A percentile compares a stretch with the other conserved stretches of the same genome.
Evolutionary conservation across 2,113 vertebrate genomes (phyloP).

Genomic region (Merops nubicus): DNA sequence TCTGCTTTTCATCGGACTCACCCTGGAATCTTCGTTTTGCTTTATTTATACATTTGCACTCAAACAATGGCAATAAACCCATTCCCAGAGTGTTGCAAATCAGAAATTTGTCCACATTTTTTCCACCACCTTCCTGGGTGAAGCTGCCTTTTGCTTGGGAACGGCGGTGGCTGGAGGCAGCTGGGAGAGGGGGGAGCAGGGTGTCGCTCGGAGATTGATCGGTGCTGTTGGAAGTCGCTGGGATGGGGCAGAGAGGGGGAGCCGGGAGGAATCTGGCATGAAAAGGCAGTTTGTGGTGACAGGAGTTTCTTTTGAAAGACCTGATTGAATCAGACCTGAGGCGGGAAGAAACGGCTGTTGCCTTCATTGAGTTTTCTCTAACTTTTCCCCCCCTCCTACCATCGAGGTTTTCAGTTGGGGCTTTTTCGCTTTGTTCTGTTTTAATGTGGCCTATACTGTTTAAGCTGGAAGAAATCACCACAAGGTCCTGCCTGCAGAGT

Average conservation of each 20-base stretch:
- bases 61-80: slow-evolving; percentile 92
- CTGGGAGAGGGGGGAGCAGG: slow-evolving; percentile 42
- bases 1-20: slow-evolving; percentile 93
- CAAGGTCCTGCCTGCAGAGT: neutral
- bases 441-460: neutral
- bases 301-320: slow-evolving; percentile 51
- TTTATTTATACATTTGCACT: slow-evolving; percentile 90
- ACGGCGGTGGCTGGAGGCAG: slow-evolving; percentile 62
- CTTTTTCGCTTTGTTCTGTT: slow-evolving; percentile 15
- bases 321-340: slow-evolving; percentile 37
- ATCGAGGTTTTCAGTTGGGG: neutral
- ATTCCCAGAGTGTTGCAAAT: slow-evolving; percentile 96
- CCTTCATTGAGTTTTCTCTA: slow-evolving; percentile 14
- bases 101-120: slow-evolving; percentile 94
- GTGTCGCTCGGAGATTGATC: slow-evolving; percentile 63
- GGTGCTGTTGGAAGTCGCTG: slow-evolving; percentile 34
- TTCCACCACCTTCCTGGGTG: slow-evolving; percentile 84
- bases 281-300: slow-evolving; percentile 63
- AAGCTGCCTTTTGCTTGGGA: slow-evolving; percentile 73
- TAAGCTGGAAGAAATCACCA: slow-evolving; percentile 21
- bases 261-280: slow-evolving; percentile 20
- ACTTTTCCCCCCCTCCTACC: slow-evolving; percentile 15
- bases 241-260: slow-evolving; percentile 45
- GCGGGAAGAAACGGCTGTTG: slow-evolving; percentile 46
- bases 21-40: slow-evolving; percentile 90